Evolutionary conservation across 2,113 vertebrate genomes (phyloP).

Genomic region (Cochlearius cochlearius): DNA sequence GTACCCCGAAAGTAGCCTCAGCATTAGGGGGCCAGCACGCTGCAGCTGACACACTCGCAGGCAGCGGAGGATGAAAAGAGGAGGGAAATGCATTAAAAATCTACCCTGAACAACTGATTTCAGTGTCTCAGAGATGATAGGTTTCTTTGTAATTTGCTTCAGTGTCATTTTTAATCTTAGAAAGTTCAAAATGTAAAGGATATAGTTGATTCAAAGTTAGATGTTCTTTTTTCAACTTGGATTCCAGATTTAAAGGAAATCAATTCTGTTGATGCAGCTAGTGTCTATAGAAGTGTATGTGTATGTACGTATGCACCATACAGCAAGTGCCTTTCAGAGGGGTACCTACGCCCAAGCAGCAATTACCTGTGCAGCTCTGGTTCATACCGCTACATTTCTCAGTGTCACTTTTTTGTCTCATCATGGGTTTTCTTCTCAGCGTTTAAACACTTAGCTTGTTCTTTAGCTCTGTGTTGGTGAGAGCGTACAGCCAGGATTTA

Average conservation of each 20-base stretch:
- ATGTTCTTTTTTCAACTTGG: not conserved
- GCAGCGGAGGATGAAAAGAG: not conserved
- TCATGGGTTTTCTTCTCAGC: not conserved
- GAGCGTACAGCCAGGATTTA: not conserved
- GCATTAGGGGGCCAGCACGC: fast-evolving
- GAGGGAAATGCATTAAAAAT: not conserved
- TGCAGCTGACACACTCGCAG: not conserved
- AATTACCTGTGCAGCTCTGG: not conserved
- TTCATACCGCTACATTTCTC: not conserved
- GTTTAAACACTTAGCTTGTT: not conserved
- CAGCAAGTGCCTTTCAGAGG: not conserved
- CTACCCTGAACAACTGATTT: not conserved
- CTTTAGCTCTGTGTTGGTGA: not conserved
- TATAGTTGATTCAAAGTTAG: not conserved
- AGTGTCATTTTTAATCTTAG: not conserved
- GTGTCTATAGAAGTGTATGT: not conserved
- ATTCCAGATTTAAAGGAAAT: not conserved
- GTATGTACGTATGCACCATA: not conserved
- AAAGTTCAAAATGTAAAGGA: not conserved
- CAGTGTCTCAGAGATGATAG: not conserved
- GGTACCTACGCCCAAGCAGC: not conserved
- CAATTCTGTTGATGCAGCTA: not conserved
- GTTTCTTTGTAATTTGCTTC: not conserved
- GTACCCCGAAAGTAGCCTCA: not conserved
- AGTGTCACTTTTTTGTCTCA: not conserved